A percentile compares a stretch with the other conserved stretches of the same genome.
phyloP scores from a whole-genome alignment of 2,797 vertebrate genomes.

The Thamnophis elegans region DNA sequence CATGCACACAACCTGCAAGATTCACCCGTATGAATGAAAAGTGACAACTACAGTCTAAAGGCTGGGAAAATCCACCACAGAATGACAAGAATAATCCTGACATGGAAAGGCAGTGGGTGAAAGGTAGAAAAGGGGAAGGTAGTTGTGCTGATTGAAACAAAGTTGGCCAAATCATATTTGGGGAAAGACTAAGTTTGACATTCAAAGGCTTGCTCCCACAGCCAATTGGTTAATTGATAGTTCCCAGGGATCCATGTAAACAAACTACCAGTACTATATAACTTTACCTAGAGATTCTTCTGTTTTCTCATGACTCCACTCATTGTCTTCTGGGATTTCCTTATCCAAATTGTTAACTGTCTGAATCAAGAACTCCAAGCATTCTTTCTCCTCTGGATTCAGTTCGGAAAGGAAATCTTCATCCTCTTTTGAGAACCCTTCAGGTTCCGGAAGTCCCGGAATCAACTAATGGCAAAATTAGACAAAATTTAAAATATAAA shows the following conservation, averaged over 20 bases:
- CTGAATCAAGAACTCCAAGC: conserved; percentile 49
- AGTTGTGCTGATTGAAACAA: not conserved
- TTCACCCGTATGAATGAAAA: not conserved
- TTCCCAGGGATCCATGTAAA: not conserved
- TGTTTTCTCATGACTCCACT: not conserved
- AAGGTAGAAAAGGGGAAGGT: not conserved
- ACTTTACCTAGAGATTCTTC: conserved; percentile 26
- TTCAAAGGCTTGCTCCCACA: not conserved
- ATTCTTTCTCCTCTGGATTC: conserved; percentile 46
- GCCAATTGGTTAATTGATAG: not conserved
- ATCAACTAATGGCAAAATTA: not conserved
- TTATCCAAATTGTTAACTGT: conserved; percentile 42
- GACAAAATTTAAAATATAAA: not conserved
- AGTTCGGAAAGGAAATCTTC: conserved; percentile 35
- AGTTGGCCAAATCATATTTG: not conserved
- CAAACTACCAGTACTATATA: not conserved
- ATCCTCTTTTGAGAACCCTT: not conserved
- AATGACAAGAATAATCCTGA: not conserved
- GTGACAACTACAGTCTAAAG: not conserved
- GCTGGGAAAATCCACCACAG: not conserved
- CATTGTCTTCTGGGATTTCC: not conserved
- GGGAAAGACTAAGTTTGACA: too few species aligned
- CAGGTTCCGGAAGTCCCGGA: not conserved
- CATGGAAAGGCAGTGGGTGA: not conserved
- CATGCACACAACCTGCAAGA: not conserved